Evolutionary conservation across 2,797 vertebrate species (phyloP).

Genomic region (Sparus aurata): DNA sequence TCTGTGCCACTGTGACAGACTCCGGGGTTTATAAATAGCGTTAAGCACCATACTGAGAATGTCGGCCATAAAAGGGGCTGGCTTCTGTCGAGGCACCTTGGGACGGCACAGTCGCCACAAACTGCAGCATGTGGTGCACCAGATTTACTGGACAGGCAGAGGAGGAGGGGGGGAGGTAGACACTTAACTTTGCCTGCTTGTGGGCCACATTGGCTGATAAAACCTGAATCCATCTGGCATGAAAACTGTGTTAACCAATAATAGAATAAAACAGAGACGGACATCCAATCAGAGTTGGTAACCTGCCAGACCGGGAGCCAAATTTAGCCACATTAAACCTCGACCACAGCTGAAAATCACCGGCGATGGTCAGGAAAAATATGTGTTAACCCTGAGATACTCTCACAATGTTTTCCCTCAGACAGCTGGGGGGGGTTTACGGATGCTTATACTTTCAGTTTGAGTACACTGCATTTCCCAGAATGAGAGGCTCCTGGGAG

Average conservation of each 20-base stretch:
- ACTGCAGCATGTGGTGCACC: conserved; percentile 35
- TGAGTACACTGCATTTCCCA: conserved; percentile 20
- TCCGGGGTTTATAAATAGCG: conserved; percentile 75
- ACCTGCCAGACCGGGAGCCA: conserved; percentile 14
- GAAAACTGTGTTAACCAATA: neutral
- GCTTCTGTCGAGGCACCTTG: conserved; percentile 64
- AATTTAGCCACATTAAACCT: neutral
- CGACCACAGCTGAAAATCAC: conserved; percentile 9
- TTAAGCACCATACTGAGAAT: conserved; percentile 66
- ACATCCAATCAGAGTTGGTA: neutral
- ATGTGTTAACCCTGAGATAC: neutral
- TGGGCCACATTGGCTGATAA: conserved; percentile 5
- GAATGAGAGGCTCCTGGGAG: neutral
- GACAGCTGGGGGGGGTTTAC: neutral
- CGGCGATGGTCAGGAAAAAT: neutral
- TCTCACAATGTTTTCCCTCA: neutral
- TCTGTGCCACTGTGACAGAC: conserved; percentile 73
- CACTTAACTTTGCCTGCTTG: conserved; percentile 24
- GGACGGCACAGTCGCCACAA: conserved; percentile 38
- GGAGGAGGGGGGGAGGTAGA: neutral
- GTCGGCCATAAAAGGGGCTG: conserved; percentile 80
- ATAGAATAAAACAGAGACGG: neutral
- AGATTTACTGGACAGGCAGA: conserved; percentile 11
- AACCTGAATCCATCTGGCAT: conserved; percentile 26
- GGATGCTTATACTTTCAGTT: neutral